Evolutionary conservation across 2,888 invertebrate species (phyloP).

Genomic region (Philonicus albiceps): DNA sequence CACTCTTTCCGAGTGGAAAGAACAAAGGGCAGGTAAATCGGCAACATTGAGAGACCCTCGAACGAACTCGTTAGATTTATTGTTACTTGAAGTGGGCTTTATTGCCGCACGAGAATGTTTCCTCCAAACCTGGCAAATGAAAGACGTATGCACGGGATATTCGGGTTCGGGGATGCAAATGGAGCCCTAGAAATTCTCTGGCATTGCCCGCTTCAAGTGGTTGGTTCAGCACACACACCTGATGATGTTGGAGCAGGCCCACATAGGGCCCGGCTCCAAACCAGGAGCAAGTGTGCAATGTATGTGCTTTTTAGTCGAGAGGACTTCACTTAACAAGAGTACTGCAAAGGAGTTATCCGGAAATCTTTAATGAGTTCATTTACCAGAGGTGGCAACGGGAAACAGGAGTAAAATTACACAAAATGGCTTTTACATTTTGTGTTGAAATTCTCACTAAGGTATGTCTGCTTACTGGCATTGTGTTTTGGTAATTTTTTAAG

Average conservation of each 20-base stretch:
- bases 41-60: conserved; percentile 24
- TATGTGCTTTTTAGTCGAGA: conserved; percentile 24
- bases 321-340: conserved; percentile 11
- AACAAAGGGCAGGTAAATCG: conserved; percentile 24
- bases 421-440: neutral
- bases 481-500: neutral
- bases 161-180: conserved; percentile 15
- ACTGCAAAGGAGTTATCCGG: conserved; percentile 6
- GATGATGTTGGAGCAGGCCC: neutral
- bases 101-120: conserved; percentile 17
- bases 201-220: neutral
- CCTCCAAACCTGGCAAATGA: conserved; percentile 8
- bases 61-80: conserved; percentile 35
- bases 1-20: neutral
- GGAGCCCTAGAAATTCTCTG: neutral
- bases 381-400: conserved; percentile 5
- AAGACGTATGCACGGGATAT: conserved; percentile 8
- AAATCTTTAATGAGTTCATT: conserved; percentile 36
- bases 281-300: neutral
- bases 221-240: neutral
- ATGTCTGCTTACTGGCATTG: neutral
- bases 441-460: neutral
- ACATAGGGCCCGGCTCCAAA: neutral
- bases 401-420: neutral
- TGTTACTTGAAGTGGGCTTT: conserved; percentile 35